A percentile compares a stretch with the other conserved stretches of the same genome.
Evolutionary conservation across 2,888 invertebrate species (phyloP).

Genomic region (Zygaena filipendulae): DNA sequence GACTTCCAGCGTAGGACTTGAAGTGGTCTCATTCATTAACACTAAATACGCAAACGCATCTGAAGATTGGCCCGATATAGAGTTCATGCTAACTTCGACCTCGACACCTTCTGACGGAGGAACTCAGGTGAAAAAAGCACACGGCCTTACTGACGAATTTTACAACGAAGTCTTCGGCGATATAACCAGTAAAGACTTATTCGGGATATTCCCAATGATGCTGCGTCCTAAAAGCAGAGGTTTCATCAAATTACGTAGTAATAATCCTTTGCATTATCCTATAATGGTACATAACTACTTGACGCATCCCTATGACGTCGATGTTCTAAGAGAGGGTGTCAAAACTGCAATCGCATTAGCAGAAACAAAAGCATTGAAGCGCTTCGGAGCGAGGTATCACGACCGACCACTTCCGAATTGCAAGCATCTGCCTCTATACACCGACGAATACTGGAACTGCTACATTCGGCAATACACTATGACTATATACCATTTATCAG

Average conservation of each 20-base stretch:
- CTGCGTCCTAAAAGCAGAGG: slow-evolving; percentile 89
- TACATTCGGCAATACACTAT: slow-evolving; percentile 85
- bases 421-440: slow-evolving; percentile 78
- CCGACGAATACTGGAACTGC: slow-evolving; percentile 91
- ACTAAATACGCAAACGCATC: slow-evolving; percentile 89
- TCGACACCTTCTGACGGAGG: slow-evolving; percentile 89
- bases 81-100: slow-evolving; percentile 88
- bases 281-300: slow-evolving; percentile 92
- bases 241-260: slow-evolving; percentile 75
- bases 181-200: slow-evolving; percentile 80
- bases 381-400: slow-evolving; percentile 83
- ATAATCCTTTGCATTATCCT: slow-evolving; percentile 83
- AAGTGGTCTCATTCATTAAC: slow-evolving; percentile 88
- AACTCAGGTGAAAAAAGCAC: slow-evolving; percentile 80
- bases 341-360: slow-evolving; percentile 86
- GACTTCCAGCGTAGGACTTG: slow-evolving; percentile 87
- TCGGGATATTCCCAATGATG: slow-evolving; percentile 89
- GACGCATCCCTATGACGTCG: slow-evolving; percentile 86
- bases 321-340: slow-evolving; percentile 85
- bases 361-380: slow-evolving; percentile 80
- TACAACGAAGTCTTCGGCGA: slow-evolving; percentile 80
- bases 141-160: slow-evolving; percentile 84
- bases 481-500: slow-evolving; percentile 89
- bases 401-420: slow-evolving; percentile 83
- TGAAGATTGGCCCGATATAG: slow-evolving; percentile 93